Base-by-base conservation (phyloP, 2,888 invertebrate genomes). In the Drosophila austrosaltans region DNA sequence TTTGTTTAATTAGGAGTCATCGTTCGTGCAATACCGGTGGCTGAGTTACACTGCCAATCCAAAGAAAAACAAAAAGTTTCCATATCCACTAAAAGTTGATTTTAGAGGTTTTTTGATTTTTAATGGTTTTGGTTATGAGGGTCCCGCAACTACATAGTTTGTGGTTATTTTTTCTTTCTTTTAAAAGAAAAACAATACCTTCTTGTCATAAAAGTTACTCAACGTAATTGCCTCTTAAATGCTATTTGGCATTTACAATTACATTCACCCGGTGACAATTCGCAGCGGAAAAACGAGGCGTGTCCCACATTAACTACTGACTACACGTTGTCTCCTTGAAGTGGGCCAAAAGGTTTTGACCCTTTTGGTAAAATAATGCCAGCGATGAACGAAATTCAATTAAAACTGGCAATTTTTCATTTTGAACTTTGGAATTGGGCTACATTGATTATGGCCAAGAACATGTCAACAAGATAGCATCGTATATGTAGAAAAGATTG, bases 321-420 rank as follows among this genome's bases (percentile, higher is more conserved):
- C 25, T 12, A 48, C 48, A 48, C 22, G 32, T 16, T 56, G 6
- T 30, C 30, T 20, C 32, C 56, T 32, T 56, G 32, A 56, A 32
- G 56, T 30, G 32, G 30, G 32, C 56, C 56, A 48, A 48, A 48
- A 48, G 48, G 48, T 48, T 22, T 48, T 48, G 48, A 48, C 48
- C 48, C 48, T 48, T 48, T 48, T 20, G 48, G 20, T 20, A 48
- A 48, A 48, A 48, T 48, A 48, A 48, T 48, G 48, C 48, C 48
- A 48, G 4, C 48, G 25, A 25, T 48, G 48, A 48, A 22, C 25
- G 10, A 48, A 25, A 48, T 48, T 48, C 48, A 48, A 48, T 48
- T 48, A 48, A 48, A 48, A 16, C 7, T 56, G 56, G 30, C 48
- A 48, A 48, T 48, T 48, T 48, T 48, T 48, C 48, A 48, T 48